Percentiles rank a stretch among this genome's conserved stretches.
phyloP scores from a whole-genome alignment of 1,140 invertebrate species.

The Drosophila miranda region DNA sequence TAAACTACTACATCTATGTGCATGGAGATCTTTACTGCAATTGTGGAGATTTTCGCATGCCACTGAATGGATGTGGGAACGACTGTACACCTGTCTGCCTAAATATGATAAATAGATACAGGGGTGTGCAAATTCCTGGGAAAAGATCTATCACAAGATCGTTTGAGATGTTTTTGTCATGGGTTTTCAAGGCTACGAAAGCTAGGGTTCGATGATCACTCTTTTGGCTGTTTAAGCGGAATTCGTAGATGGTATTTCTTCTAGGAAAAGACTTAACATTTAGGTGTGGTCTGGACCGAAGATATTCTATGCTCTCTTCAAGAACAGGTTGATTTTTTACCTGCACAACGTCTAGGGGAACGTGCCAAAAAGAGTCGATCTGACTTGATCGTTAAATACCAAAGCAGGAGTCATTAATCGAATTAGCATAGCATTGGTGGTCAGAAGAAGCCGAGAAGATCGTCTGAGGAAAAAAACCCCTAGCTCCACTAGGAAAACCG shows the following conservation, averaged over 20 bases:
- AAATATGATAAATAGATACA: constrained; percentile 43
- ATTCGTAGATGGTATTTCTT: background rate
- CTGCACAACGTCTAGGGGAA: constrained; percentile 3
- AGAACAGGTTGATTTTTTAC: constrained; percentile 29
- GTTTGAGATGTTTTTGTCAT: constrained; percentile 6
- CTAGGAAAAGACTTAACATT: too few species aligned
- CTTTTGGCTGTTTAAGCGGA: constrained; percentile 20
- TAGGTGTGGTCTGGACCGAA: too few species aligned
- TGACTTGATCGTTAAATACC: constrained; percentile 43
- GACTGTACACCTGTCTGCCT: constrained; percentile 1
- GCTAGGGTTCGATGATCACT: constrained; percentile 38
- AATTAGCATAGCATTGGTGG: constrained; percentile 61
- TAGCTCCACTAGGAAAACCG: constrained; percentile 9
- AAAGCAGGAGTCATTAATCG: constrained; percentile 50
- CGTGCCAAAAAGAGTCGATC: constrained; percentile 42
- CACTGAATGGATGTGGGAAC: constrained; percentile 58
- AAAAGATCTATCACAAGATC: background rate
- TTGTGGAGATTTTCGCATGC: constrained; percentile 57
- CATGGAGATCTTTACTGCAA: constrained; percentile 40
- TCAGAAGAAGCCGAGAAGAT: constrained; percentile 33
- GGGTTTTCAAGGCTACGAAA: constrained; percentile 31
- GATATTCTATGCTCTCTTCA: constrained; percentile 8
- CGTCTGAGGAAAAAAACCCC: constrained; percentile 33
- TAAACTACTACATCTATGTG: too few species aligned
- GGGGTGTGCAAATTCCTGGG: constrained; percentile 27